phyloP scores from a whole-genome alignment of 2,888 invertebrate species.

The Chymomyza amoena region DNA sequence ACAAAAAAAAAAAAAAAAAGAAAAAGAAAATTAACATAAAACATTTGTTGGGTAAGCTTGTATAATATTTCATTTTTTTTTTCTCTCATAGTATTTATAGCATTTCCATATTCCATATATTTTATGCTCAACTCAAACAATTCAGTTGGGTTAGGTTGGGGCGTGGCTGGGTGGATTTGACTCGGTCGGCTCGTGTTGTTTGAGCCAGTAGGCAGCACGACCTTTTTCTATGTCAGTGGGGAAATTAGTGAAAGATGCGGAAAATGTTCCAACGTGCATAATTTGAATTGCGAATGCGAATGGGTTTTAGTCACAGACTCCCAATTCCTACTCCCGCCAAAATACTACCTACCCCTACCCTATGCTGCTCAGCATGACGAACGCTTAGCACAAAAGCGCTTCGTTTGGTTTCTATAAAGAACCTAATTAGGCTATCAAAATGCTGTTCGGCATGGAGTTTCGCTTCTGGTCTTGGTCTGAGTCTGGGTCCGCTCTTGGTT shows the following conservation, averaged over 20 bases:
- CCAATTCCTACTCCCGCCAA: not conserved
- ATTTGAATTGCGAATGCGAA: constrained; percentile 51
- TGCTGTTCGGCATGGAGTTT: constrained; percentile 41
- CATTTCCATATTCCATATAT: constrained; percentile 18
- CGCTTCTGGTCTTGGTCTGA: not conserved
- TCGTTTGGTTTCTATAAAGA: constrained; percentile 46
- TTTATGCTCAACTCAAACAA: not conserved
- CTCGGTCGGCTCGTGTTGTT: not conserved
- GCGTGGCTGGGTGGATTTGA: not conserved
- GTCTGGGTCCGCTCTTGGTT: not conserved
- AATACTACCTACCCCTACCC: not conserved
- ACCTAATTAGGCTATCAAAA: constrained; percentile 70
- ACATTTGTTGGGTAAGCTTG: constrained; percentile 33
- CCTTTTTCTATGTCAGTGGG: constrained; percentile 67
- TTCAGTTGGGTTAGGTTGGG: not conserved
- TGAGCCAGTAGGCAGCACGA: constrained; percentile 25
- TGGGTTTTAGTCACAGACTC: not conserved
- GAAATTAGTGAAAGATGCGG: constrained; percentile 62
- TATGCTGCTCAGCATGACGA: constrained; percentile 24
- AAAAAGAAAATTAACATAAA: constrained; percentile 36
- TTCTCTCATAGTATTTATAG: constrained; percentile 18
- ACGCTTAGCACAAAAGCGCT: constrained; percentile 65
- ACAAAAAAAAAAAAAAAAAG: not conserved
- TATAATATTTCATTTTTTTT: not conserved
- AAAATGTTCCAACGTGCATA: constrained; percentile 62